A percentile compares a stretch with the other conserved stretches of the same genome.
Evolutionary conservation across 2,888 invertebrate genomes (phyloP).

Genomic region (Napeogenes inachia): DNA sequence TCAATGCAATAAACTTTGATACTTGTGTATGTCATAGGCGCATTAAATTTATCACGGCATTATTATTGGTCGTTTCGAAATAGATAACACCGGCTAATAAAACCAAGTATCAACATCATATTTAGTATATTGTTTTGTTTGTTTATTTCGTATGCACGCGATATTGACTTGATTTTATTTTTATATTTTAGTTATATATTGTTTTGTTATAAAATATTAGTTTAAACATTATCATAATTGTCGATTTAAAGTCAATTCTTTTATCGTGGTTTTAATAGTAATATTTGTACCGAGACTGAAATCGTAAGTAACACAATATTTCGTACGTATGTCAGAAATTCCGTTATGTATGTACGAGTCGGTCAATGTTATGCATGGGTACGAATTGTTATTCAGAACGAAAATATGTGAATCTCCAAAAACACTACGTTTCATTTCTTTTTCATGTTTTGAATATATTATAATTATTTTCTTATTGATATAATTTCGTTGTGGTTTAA

Average conservation of each 20-base stretch:
- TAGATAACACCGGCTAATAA: conserved; percentile 1
- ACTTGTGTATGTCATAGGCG: conserved; percentile 6
- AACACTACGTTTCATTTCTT: no score
- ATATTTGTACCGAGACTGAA: no score
- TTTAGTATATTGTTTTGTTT: not conserved
- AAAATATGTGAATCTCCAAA: no score
- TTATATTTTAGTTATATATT: no score
- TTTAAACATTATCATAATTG: no score
- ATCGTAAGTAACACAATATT: no score
- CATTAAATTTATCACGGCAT: not conserved
- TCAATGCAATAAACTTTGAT: conserved; percentile 51
- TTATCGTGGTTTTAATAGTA: no score
- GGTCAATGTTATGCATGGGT: conserved; percentile 22
- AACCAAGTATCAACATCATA: not conserved
- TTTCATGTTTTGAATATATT: no score
- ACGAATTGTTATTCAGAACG: not conserved
- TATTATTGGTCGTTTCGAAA: conserved; percentile 7
- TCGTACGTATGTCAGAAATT: not conserved
- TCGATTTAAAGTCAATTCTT: no score
- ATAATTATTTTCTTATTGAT: no score
- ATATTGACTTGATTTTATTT: not conserved
- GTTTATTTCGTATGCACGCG: not conserved
- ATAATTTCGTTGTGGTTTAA: no score
- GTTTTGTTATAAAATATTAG: no score
- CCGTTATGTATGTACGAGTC: conserved; percentile 17